Conservation (phyloP, 2,888 invertebrate species). For the Apantesis nais region DNA sequence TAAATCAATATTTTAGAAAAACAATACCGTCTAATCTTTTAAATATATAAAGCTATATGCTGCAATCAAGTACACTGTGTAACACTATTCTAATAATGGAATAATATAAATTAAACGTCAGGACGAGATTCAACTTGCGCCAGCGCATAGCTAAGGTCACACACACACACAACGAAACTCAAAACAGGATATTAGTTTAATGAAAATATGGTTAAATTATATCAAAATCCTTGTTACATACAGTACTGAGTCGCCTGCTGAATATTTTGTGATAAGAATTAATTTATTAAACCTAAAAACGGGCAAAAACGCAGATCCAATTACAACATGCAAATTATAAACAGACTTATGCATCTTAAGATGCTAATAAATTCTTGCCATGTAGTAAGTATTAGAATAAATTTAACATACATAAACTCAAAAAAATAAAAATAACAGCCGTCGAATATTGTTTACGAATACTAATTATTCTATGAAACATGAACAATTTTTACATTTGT, state of each 20-base stretch:
- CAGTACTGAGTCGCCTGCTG: not conserved
- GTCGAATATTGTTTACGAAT: conserved; percentile 35
- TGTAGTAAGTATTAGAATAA: conserved; percentile 5
- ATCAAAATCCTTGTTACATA: too few species aligned
- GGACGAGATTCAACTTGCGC: conserved; percentile 36
- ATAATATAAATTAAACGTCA: conserved; percentile 7
- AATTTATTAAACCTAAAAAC: not conserved
- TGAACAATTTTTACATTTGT: conserved; percentile 11
- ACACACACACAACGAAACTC: not conserved
- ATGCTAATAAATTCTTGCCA: conserved; percentile 21
- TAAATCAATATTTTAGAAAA: not conserved
- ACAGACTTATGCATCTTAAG: conserved; percentile 19
- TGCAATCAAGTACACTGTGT: not conserved
- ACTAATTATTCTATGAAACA: conserved; percentile 8
- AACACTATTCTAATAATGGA: not conserved
- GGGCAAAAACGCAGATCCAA: conserved; percentile 8
- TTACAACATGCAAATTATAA: conserved; percentile 4
- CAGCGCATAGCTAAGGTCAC: not conserved
- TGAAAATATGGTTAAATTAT: not conserved
- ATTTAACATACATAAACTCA: conserved; percentile 9
- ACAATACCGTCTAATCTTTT: not conserved
- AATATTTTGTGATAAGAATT: not conserved
- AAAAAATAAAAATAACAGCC: conserved; percentile 15
- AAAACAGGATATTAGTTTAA: not conserved
- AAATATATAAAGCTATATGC: not conserved